A percentile compares a stretch with the other conserved stretches of the same genome.
Conservation (phyloP, 2,797 vertebrate species). For the Clarias platycephalus region DNA sequence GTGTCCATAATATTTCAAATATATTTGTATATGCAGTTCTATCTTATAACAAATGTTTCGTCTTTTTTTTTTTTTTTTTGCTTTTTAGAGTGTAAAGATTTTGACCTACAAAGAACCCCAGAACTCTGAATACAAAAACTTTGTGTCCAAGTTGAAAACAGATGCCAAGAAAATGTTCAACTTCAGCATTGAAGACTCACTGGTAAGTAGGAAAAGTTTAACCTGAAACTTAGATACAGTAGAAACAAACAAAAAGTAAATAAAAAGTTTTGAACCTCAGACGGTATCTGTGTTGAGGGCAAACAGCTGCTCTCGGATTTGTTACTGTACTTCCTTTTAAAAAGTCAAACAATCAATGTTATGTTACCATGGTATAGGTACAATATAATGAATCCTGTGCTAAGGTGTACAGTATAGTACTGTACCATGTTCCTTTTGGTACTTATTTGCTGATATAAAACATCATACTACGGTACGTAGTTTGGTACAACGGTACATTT, state of each 20-base stretch:
- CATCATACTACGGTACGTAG: too few relatives aligned
- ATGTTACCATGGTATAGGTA: too few relatives aligned
- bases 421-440: too few relatives aligned
- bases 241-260: background rate
- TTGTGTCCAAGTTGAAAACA: constrained; percentile 76
- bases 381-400: too few relatives aligned
- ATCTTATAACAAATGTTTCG: background rate
- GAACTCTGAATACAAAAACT: constrained; percentile 78
- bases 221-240: too few relatives aligned
- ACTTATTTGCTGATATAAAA: too few relatives aligned
- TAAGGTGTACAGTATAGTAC: too few relatives aligned
- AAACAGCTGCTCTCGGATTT: background rate
- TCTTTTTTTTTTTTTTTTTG: constrained; percentile 10
- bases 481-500: too few relatives aligned
- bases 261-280: background rate
- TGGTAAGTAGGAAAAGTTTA: constrained; percentile 70
- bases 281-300: background rate
- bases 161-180: constrained; percentile 77
- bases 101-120: constrained; percentile 84
- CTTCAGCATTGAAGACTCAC: constrained; percentile 80
- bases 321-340: background rate
- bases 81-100: constrained; percentile 83
- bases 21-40: background rate
- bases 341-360: background rate
- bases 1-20: background rate